Evolutionary conservation across 2,113 vertebrate genomes (phyloP).

Genomic region (Callionymus lyra): DNA sequence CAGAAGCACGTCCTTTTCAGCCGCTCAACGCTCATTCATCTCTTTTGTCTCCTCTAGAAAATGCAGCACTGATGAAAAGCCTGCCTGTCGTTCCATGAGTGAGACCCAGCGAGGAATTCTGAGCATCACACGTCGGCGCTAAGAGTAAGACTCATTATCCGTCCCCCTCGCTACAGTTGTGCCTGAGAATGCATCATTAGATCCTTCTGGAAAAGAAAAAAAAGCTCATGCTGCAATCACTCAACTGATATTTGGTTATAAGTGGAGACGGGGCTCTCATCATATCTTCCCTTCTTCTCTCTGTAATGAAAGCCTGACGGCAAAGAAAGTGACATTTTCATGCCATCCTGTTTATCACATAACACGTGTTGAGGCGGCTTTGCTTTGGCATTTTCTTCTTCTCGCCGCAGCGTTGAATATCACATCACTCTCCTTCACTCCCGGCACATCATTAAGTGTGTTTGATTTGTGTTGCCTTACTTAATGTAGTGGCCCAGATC

Average conservation of each 20-base stretch:
- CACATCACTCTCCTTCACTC: no score
- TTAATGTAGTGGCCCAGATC: no score
- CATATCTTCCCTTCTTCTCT: not conserved
- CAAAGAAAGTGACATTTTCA: conserved; percentile 9
- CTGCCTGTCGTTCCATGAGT: conserved; percentile 36
- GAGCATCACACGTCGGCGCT: conserved; percentile 25
- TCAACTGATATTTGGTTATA: no score
- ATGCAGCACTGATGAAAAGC: conserved; percentile 29
- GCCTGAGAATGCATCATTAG: conserved; percentile 5
- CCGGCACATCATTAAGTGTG: no score
- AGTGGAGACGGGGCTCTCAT: not conserved
- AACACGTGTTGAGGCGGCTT: conserved; percentile 4
- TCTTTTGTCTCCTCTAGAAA: conserved; percentile 18
- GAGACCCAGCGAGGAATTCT: conserved; percentile 22
- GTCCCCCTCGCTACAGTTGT: not conserved
- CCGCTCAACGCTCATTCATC: conserved; percentile 1
- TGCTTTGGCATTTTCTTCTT: not conserved
- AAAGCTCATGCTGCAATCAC: no score
- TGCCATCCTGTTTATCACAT: conserved; percentile 3
- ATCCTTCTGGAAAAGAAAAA: no score
- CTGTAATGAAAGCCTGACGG: conserved; percentile 2
- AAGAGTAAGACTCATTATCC: conserved; percentile 31
- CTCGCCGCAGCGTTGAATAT: conserved; percentile 1
- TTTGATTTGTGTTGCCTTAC: no score
- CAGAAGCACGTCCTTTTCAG: no score